These are phyloP conservation scores for Drosophila multiciliata DNA, from an alignment of 2,888 invertebrate species.

Conservation along the genomic window DNA sequence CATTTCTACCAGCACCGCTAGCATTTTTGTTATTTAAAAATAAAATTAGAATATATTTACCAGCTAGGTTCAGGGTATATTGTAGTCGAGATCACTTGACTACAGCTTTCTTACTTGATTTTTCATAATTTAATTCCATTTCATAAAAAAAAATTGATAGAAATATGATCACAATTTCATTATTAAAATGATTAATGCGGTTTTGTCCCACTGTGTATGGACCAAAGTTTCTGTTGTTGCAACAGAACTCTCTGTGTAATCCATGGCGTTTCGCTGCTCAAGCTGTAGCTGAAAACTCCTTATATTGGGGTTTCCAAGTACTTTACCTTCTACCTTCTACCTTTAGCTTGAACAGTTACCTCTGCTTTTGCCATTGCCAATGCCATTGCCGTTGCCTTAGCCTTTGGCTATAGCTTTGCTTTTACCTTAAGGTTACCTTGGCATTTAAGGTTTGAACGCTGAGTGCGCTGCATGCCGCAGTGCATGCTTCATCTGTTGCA, in stretches of 20 bases:
- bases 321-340: constrained; percentile 57
- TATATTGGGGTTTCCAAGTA: constrained; percentile 65
- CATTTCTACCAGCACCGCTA: too few relatives aligned
- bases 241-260: constrained; percentile 67
- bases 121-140: background rate
- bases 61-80: too few relatives aligned
- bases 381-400: constrained; percentile 28
- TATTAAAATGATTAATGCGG: background rate
- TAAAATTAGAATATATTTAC: too few relatives aligned
- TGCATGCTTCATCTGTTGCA: constrained; percentile 80
- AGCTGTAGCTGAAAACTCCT: constrained; percentile 48
- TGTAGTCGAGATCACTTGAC: too few relatives aligned
- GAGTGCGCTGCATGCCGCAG: constrained; percentile 74
- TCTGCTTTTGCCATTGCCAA: constrained; percentile 39
- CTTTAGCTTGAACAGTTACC: constrained; percentile 29
- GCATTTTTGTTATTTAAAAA: too few relatives aligned
- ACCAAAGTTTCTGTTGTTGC: constrained; percentile 36
- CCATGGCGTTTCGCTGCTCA: constrained; percentile 65
- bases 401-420: constrained; percentile 35
- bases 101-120: too few relatives aligned
- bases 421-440: constrained; percentile 57
- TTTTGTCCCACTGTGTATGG: constrained; percentile 30
- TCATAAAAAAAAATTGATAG: background rate
- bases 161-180: background rate
- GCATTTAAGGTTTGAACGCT: constrained; percentile 59